A percentile compares a stretch with the other conserved stretches of the same genome.
Conservation (phyloP, 2,888 invertebrate species). For the Nomada flava region DNA sequence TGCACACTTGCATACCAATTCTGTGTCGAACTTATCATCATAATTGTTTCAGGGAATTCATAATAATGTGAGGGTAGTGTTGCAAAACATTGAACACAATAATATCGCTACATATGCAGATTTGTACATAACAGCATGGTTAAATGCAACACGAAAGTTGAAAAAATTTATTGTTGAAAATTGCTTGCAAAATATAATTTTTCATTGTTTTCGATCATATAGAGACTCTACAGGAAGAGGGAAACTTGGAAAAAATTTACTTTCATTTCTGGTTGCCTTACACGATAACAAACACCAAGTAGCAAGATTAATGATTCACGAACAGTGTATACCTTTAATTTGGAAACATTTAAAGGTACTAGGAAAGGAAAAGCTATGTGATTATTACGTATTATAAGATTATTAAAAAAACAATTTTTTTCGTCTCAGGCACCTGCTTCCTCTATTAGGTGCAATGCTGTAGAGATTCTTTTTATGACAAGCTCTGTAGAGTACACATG, state of each 20-base stretch:
- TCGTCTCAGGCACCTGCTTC: conserved; percentile 64
- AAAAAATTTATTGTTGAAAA: conserved; percentile 57
- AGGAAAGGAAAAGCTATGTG: background rate
- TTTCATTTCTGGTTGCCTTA: conserved; percentile 58
- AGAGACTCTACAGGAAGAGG: conserved; percentile 57
- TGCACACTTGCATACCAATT: background rate
- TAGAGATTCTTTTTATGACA: conserved; percentile 67
- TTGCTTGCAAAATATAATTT: conserved; percentile 66
- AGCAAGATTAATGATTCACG: conserved; percentile 54
- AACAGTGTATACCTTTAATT: conserved; percentile 57
- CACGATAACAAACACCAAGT: conserved; percentile 42
- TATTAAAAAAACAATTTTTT: background rate
- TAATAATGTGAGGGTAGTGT: conserved; percentile 57
- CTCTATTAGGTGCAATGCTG: conserved; percentile 67
- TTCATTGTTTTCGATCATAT: conserved; percentile 62
- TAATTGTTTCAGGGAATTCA: conserved; percentile 62
- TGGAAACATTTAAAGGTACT: conserved; percentile 70
- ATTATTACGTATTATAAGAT: background rate
- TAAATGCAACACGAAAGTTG: conserved; percentile 36
- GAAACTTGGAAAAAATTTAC: conserved; percentile 65
- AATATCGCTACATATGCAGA: conserved; percentile 57
- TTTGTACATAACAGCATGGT: conserved; percentile 65
- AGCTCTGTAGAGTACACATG: conserved; percentile 42
- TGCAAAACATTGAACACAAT: conserved; percentile 51
- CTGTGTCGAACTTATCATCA: background rate